Conservation (phyloP, 2,888 invertebrate genomes). For the Bombylius discolor region DNA sequence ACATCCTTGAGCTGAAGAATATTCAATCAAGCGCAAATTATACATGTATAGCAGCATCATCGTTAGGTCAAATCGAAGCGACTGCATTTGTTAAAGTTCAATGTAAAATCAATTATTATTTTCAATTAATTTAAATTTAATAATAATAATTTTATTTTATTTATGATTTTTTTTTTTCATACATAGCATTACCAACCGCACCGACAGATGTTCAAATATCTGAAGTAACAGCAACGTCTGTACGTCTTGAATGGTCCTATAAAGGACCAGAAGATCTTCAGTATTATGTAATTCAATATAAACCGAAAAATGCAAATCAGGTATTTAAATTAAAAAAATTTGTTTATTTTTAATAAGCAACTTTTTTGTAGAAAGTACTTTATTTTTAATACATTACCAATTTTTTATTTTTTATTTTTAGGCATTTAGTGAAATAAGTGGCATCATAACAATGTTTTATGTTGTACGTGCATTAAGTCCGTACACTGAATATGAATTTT, state of each 20-base stretch:
- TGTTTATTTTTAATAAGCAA: background rate
- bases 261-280: slow-evolving; percentile 79
- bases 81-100: slow-evolving; percentile 86
- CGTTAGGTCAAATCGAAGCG: slow-evolving; percentile 81
- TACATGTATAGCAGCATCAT: slow-evolving; percentile 92
- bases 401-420: slow-evolving; percentile 30
- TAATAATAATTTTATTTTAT: too few relatives aligned
- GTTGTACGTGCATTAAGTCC: slow-evolving; percentile 81
- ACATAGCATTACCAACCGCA: slow-evolving; percentile 73
- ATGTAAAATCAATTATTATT: slow-evolving; percentile 48
- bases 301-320: slow-evolving; percentile 82
- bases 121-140: background rate
- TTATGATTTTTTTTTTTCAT: background rate
- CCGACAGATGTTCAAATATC: slow-evolving; percentile 82
- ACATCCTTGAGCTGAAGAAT: slow-evolving; percentile 72
- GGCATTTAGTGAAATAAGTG: slow-evolving; percentile 85
- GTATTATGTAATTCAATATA: slow-evolving; percentile 94
- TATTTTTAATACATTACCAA: too few relatives aligned
- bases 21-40: slow-evolving; percentile 90
- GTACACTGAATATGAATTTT: slow-evolving; percentile 93
- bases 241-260: slow-evolving; percentile 87
- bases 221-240: slow-evolving; percentile 87
- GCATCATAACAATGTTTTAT: slow-evolving; percentile 86
- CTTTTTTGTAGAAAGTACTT: background rate
- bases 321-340: slow-evolving; percentile 24